A percentile compares a stretch with the other conserved stretches of the same genome.
These are phyloP conservation scores for Troides helena DNA, from an alignment of 2,888 invertebrate species.

Conservation along the genomic window DNA sequence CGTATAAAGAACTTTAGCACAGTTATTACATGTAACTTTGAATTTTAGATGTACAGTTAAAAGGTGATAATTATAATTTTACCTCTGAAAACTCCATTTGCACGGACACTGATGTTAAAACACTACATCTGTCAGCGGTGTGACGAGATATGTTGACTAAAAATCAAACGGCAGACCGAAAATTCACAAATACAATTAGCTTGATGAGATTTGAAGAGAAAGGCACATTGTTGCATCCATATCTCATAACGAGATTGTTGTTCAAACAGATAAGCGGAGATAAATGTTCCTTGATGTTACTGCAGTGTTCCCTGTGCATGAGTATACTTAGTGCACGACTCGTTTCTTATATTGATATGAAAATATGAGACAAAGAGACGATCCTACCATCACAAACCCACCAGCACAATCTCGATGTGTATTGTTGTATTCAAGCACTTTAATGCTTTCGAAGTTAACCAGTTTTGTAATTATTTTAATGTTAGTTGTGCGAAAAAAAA, in stretches of 20 bases:
- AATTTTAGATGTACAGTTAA: too few species aligned
- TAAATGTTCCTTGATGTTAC: slow-evolving; percentile 20
- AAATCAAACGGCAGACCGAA: slow-evolving; percentile 28
- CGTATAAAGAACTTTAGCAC: too few species aligned
- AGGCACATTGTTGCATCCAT: slow-evolving; percentile 20
- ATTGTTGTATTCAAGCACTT: not conserved
- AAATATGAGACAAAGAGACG: not conserved
- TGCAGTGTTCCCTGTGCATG: slow-evolving; percentile 13
- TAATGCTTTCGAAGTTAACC: not conserved
- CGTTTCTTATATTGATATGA: not conserved
- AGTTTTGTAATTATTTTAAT: not conserved
- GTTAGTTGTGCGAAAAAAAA: not conserved
- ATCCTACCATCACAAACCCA: not conserved
- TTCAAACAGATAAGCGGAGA: slow-evolving; percentile 37
- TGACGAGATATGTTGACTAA: slow-evolving; percentile 1
- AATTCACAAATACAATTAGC: slow-evolving; percentile 9
- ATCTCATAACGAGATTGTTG: slow-evolving; percentile 36
- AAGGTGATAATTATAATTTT: slow-evolving; percentile 18
- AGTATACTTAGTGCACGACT: slow-evolving; percentile 8
- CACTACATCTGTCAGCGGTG: slow-evolving; percentile 14
- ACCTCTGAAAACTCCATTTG: slow-evolving; percentile 38
- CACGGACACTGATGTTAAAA: slow-evolving; percentile 6
- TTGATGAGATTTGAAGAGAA: slow-evolving; percentile 24
- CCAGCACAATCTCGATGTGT: not conserved
- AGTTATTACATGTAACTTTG: too few species aligned